Percentiles rank a stretch among this genome's conserved stretches.
These are phyloP conservation scores for Tenualosa thibaudeaui DNA, from an alignment of 2,797 vertebrate species.

Conservation along the genomic window DNA sequence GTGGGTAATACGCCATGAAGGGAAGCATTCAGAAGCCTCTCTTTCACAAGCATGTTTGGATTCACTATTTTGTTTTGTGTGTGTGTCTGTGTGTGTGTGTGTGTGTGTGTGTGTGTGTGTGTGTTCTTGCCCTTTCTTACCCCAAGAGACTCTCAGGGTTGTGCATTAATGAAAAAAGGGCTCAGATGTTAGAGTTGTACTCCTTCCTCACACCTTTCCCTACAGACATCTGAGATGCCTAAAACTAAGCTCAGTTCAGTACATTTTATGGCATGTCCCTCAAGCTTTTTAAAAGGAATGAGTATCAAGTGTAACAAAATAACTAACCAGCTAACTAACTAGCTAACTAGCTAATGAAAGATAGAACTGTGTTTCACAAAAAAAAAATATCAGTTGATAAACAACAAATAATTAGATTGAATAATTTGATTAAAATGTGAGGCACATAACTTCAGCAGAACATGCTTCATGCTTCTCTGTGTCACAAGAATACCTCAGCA, in stretches of 20 bases:
- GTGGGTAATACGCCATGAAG: slow-evolving; percentile 32
- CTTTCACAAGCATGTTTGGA: slow-evolving; percentile 24
- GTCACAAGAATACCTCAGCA: background rate
- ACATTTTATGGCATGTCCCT: background rate
- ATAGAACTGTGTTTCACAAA: background rate
- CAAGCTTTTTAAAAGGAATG: background rate
- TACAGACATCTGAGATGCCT: background rate
- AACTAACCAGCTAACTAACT: background rate
- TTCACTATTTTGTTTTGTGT: slow-evolving; percentile 16
- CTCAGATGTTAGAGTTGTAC: background rate
- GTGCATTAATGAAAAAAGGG: background rate
- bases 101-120: slow-evolving; percentile 7
- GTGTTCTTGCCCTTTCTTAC: background rate
- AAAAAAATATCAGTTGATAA: background rate
- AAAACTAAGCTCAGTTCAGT: background rate
- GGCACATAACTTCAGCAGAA: no score
- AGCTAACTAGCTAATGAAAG: background rate
- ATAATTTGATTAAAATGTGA: no score
- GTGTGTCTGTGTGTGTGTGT: slow-evolving; percentile 22
- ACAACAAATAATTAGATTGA: background rate
- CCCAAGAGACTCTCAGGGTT: background rate
- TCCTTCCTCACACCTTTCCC: background rate
- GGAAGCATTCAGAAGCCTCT: slow-evolving; percentile 22
- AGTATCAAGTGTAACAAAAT: background rate
- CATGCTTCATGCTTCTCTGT: background rate